phyloP scores from a whole-genome alignment of 35 echinoderm and acorn worm species.

The Apostichopus californicus region DNA sequence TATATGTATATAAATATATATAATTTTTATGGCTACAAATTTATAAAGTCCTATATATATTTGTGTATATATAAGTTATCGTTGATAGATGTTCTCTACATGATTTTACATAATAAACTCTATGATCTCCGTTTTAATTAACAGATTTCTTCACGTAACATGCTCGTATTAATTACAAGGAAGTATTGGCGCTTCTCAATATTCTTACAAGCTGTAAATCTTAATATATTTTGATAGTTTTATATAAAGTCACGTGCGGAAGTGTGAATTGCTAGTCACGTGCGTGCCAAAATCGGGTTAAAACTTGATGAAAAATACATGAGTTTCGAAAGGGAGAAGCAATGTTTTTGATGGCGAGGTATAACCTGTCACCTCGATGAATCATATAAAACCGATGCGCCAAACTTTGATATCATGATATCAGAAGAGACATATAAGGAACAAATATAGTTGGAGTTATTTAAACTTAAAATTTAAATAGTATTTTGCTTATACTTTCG shows the following conservation, averaged over 20 bases:
- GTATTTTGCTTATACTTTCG: too few relatives aligned
- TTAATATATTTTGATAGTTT: neutral
- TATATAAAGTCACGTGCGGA: neutral
- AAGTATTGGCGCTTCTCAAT: neutral
- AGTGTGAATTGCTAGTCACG: neutral
- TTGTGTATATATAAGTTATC: neutral
- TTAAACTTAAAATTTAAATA: too few relatives aligned
- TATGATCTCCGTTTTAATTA: neutral
- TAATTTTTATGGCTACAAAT: neutral
- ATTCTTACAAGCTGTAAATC: neutral
- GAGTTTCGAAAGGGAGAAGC: too few relatives aligned
- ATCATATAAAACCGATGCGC: too few relatives aligned
- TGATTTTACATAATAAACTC: neutral
- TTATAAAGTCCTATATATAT: neutral
- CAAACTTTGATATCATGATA: too few relatives aligned
- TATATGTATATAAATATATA: neutral
- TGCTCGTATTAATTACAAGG: neutral
- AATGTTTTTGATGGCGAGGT: too few relatives aligned
- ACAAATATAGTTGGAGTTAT: too few relatives aligned
- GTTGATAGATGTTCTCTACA: neutral
- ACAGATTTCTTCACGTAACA: neutral
- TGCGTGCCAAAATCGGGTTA: too few relatives aligned
- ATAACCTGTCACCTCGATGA: too few relatives aligned
- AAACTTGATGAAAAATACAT: too few relatives aligned
- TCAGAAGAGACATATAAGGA: too few relatives aligned